Percentiles rank a stretch among this genome's conserved stretches.
Evolutionary conservation across 1,140 invertebrate species (phyloP).

Genomic region (Pseudobourletiella spinata): DNA sequence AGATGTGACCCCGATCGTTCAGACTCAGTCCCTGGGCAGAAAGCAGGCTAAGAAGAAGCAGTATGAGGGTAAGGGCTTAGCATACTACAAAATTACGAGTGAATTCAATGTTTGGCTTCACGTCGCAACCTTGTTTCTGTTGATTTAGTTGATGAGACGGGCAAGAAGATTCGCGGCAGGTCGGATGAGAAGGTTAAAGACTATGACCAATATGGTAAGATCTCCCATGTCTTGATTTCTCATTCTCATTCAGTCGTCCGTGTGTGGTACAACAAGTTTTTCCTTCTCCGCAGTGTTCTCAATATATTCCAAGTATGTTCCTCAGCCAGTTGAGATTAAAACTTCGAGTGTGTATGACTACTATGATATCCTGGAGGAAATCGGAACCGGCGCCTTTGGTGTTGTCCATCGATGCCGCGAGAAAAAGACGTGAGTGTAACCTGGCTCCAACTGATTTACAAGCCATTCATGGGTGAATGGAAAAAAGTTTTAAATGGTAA

Average conservation of each 20-base stretch:
- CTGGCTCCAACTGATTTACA: no score
- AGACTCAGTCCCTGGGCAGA: conserved; percentile 69
- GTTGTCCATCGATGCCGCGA: conserved; percentile 97
- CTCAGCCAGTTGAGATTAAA: conserved; percentile 93
- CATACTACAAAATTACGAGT: no score
- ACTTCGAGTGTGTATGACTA: conserved; percentile 90
- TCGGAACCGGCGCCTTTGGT: conserved; percentile 97
- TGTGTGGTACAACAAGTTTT: no score
- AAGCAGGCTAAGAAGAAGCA: conserved; percentile 67
- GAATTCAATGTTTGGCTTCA: no score
- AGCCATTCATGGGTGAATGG: no score
- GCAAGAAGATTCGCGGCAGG: conserved; percentile 84
- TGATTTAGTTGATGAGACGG: conserved; percentile 69
- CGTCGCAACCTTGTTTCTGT: no score
- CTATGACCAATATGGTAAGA: conserved; percentile 84
- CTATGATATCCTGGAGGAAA: conserved; percentile 98
- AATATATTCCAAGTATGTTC: conserved; percentile 92
- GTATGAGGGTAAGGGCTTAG: conserved; percentile 52
- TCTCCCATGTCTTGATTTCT: no score
- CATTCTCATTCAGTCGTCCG: no score
- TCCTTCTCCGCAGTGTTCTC: conserved; percentile 65
- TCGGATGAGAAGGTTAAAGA: conserved; percentile 82
- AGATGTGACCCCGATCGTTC: conserved; percentile 67
- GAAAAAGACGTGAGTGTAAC: conserved; percentile 59
- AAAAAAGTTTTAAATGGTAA: no score